Evolutionary conservation across 2,888 invertebrate genomes (phyloP), one percentile per base, ranked within the genome.

Genomic region (Allolobophora icterica): DNA sequence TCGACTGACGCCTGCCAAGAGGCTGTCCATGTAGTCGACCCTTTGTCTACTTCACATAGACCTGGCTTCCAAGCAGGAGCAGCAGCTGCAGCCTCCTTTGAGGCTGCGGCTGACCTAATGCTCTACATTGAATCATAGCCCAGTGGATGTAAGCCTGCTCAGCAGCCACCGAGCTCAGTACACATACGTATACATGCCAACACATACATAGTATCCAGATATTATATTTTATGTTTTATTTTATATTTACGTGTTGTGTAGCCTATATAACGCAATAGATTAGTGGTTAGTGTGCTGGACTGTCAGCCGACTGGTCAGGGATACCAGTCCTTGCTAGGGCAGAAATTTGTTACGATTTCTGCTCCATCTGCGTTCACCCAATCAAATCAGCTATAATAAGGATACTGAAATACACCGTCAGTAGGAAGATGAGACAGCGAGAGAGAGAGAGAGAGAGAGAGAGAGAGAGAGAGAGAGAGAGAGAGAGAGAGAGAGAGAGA

Each of bases 21-120:
- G 71, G 71, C 71, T 71, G n/a, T 71, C 71, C n/a, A 71, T 71
- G n/a, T n/a, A 71, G n/a, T 71, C 71, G 71, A 71, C n/a, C 71
- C 71, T 71, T 71, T 71, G 71, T 71, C 71, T 71, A 13, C 21
- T 8, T 52, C 52, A n/a, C n/a, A 71, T 30, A 71, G 30, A n/a
- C n/a, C 1, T 71, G 30, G n/a, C 71, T 71, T 11, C 71, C 71
- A 71, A n/a, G 71, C 8, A 71, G n/a, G n/a, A 30, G 24, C 52
- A 52, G 71, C 71, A 30, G 30, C 71, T n/a, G 71, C n/a, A 11
- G 52, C 52, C 52, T 52, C 52, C 21, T 52, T 52, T 52, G 52
- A 52, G 24, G 52, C 19, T 1, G 30, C 30, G n/a, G 71, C 71
- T 71, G 71, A 71, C 71, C 71, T 71, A 71, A n/a, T n/a, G 17